These are phyloP conservation scores for Eubasilissa regina DNA, from an alignment of 1,140 invertebrate species.

Conservation along the genomic window DNA sequence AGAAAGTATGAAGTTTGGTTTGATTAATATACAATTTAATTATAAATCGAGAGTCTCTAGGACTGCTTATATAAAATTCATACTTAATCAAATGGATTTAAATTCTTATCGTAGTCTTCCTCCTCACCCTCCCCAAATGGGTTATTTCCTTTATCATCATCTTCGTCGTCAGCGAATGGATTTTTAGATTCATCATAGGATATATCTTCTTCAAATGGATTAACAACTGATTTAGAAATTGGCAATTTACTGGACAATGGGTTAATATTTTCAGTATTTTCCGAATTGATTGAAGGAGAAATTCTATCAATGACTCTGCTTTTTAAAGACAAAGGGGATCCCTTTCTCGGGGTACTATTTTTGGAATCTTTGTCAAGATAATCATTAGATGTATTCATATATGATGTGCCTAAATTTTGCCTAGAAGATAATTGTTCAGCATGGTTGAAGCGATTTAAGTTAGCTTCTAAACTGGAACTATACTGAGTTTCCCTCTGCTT, in stretches of 20 bases:
- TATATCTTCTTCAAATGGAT: conserved; percentile 72
- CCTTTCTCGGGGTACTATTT: conserved; percentile 51
- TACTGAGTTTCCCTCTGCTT: conserved; percentile 65
- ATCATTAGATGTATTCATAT: conserved; percentile 52
- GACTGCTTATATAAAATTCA: no score
- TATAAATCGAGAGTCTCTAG: no score
- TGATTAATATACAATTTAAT: no score
- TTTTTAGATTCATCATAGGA: conserved; percentile 75
- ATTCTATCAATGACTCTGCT: conserved; percentile 39
- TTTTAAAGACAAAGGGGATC: conserved; percentile 48
- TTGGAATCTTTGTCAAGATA: conserved; percentile 53
- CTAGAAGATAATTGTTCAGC: neutral
- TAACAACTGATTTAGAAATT: conserved; percentile 69
- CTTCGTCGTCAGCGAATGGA: conserved; percentile 70
- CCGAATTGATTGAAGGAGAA: neutral
- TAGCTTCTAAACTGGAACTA: conserved; percentile 76
- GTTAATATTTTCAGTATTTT: conserved; percentile 35
- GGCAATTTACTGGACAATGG: conserved; percentile 59
- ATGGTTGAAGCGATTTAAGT: conserved; percentile 65
- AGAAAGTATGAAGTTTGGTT: no score
- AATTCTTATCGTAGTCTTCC: conserved; percentile 77
- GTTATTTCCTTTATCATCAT: conserved; percentile 68
- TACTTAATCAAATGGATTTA: conserved; percentile 75
- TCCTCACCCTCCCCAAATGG: conserved; percentile 71
- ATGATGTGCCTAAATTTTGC: conserved; percentile 31